Conservation (phyloP, 2,888 invertebrate genomes). For the Lysandra coridon region DNA sequence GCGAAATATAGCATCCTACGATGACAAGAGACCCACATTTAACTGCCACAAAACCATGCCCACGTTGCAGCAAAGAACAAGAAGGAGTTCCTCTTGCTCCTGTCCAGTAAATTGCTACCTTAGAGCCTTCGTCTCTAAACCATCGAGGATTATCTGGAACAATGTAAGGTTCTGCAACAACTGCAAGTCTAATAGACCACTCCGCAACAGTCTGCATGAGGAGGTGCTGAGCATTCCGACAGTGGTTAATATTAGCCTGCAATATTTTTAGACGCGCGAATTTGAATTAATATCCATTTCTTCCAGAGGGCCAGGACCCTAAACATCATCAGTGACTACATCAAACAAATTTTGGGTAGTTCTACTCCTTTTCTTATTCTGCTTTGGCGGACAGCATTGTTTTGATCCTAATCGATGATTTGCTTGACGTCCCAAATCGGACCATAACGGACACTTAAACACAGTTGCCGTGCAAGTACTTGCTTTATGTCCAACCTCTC, state of each 20-base stretch:
- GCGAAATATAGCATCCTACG: conserved; percentile 22
- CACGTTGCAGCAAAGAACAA: not conserved
- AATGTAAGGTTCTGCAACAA: conserved; percentile 7
- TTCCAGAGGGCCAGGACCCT: not conserved
- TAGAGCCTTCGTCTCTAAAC: not conserved
- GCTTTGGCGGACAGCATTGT: not conserved
- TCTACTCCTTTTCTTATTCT: not conserved
- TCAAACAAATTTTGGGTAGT: not conserved
- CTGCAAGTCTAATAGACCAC: conserved; percentile 2
- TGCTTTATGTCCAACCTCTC: not conserved
- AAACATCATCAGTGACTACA: not conserved
- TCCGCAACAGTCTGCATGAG: conserved; percentile 19
- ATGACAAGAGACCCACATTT: not conserved
- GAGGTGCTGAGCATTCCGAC: conserved; percentile 22
- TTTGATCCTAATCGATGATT: conserved; percentile 11
- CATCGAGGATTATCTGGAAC: conserved; percentile 2
- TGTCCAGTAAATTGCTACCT: conserved; percentile 9
- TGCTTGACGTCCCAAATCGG: not conserved
- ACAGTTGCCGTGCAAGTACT: not conserved
- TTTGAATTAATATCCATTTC: conserved; percentile 3
- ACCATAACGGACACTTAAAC: conserved; percentile 18
- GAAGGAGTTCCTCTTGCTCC: not conserved
- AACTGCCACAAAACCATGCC: conserved; percentile 11
- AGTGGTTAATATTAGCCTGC: conserved; percentile 21
- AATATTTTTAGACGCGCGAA: not conserved